Percentiles rank a stretch among this genome's conserved stretches.
Conservation (phyloP, 2,797 vertebrate genomes). For the Lindbergichthys nudifrons region DNA sequence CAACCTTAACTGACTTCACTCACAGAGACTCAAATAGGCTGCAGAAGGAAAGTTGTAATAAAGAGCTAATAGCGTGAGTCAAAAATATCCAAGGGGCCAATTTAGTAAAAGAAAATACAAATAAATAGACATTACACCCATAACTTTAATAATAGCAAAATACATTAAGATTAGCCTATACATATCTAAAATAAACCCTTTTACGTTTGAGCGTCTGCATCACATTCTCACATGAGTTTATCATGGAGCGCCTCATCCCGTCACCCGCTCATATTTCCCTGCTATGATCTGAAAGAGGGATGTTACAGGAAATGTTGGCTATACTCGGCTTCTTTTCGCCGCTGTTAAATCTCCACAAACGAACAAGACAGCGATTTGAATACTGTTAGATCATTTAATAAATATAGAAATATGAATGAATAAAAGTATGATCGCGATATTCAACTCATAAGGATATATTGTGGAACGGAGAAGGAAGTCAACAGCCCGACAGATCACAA, state of each 20-base stretch:
- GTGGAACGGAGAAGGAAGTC: slow-evolving; percentile 33
- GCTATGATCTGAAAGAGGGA: slow-evolving; percentile 46
- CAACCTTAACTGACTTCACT: slow-evolving; percentile 1
- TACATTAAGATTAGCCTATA: no score
- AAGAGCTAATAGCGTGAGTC: not conserved
- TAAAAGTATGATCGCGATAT: not conserved
- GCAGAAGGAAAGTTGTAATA: slow-evolving; percentile 6
- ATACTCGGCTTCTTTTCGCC: slow-evolving; percentile 17
- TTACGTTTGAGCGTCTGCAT: not conserved
- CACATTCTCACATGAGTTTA: slow-evolving; percentile 12
- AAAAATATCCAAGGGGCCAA: not conserved
- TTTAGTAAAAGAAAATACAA: not conserved
- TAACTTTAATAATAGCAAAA: not conserved
- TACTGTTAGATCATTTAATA: not conserved
- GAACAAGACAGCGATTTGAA: not conserved
- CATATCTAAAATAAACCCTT: not conserved
- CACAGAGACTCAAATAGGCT: slow-evolving; percentile 7
- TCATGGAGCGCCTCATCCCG: slow-evolving; percentile 43
- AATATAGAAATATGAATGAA: not conserved
- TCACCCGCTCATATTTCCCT: slow-evolving; percentile 43
- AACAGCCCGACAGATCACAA: slow-evolving; percentile 22
- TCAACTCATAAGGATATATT: not conserved
- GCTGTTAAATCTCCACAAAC: slow-evolving; percentile 11
- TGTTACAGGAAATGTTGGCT: slow-evolving; percentile 50
- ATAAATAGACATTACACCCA: not conserved